Base-by-base conservation (phyloP, 2,888 invertebrate species). In the Steinernema carpocapsae region DNA sequence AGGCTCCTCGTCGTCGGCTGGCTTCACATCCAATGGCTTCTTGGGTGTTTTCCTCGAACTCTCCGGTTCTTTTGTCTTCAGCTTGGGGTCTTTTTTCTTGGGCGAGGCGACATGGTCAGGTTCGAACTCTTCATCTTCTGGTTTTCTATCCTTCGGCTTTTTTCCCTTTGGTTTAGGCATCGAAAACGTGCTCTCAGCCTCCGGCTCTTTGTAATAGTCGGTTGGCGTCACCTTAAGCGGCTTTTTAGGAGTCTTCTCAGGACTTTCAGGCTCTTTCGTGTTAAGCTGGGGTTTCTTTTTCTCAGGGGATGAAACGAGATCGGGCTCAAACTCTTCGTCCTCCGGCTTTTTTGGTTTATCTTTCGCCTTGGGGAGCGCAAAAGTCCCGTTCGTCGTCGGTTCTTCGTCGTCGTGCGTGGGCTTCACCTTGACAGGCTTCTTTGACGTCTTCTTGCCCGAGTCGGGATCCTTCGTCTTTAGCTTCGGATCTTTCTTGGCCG, bases 331-430 rank as follows among this genome's bases (percentile, higher is more conserved):
- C 48, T 48, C 48, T 19, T 48, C 48, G 17, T 48, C 48, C 2
- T 56, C 56, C 26, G 56, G 56, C 24, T 56, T 26, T 4, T 56
- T 19, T 22, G 22, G 22, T 22, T 56, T 56, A 3, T 22, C 56
- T 42, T 45, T 70, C 29, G 56, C 70, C 19, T 73, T 73, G 22
- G 56, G 56, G 4, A 73, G 56, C n/a, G 73, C 24, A 3, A 73
- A 64, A 26, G 56, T 64, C 17, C 59, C 76, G 22, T 73, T 52
- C 24, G 52, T 75, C 52, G 78, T 78, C 2, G 76, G 72, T 76
- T 80, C 78, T n/a, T 75, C 75, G 37, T 82, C 79, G 22, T 74
- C 77, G 51, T 78, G 73, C 6, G 12, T 70, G 0, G 72, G 72
- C 52, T 78, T 48, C 70, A 72, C 52, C 29, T 70, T 45, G 10